phyloP scores from a whole-genome alignment of 2,113 vertebrate genomes.

The Embiotoca jacksoni region DNA sequence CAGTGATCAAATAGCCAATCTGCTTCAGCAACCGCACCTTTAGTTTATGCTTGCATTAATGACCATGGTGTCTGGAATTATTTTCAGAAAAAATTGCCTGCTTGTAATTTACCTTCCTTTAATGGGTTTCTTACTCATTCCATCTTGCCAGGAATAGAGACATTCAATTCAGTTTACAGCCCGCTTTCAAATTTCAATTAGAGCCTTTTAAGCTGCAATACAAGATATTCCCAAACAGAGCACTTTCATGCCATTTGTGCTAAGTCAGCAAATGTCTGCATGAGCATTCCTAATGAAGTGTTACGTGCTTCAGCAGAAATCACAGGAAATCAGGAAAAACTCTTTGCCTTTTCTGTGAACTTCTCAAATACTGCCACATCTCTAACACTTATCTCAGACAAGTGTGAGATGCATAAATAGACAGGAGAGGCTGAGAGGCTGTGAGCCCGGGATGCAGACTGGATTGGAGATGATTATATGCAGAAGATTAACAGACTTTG shows the following conservation, averaged over 20 bases:
- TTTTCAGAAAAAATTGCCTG: constrained; percentile 64
- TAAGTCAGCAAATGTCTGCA: constrained; percentile 64
- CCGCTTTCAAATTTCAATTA: constrained; percentile 72
- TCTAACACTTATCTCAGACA: constrained; percentile 8
- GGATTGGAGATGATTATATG: constrained; percentile 21
- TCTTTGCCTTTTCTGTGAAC: not conserved
- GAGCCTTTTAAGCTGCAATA: constrained; percentile 57
- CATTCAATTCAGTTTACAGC: constrained; percentile 63
- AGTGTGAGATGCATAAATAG: constrained; percentile 18
- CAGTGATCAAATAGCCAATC: not conserved
- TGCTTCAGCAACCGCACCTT: not conserved
- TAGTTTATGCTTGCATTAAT: constrained; percentile 6
- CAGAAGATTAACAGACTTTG: constrained; percentile 34
- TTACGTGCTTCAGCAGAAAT: constrained; percentile 22
- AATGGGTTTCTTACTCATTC: constrained; percentile 72
- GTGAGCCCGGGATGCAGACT: not conserved
- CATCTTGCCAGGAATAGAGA: constrained; percentile 46
- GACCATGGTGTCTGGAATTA: not conserved
- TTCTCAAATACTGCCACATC: constrained; percentile 1
- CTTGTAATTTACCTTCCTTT: constrained; percentile 70
- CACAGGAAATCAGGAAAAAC: constrained; percentile 4
- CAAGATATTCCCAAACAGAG: constrained; percentile 44
- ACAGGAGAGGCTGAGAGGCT: constrained; percentile 11
- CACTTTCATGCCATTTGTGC: constrained; percentile 44
- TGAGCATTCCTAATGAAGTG: constrained; percentile 58